Evolutionary conservation across 2,797 vertebrate genomes (phyloP).

Genomic region (Psittacula echo): DNA sequence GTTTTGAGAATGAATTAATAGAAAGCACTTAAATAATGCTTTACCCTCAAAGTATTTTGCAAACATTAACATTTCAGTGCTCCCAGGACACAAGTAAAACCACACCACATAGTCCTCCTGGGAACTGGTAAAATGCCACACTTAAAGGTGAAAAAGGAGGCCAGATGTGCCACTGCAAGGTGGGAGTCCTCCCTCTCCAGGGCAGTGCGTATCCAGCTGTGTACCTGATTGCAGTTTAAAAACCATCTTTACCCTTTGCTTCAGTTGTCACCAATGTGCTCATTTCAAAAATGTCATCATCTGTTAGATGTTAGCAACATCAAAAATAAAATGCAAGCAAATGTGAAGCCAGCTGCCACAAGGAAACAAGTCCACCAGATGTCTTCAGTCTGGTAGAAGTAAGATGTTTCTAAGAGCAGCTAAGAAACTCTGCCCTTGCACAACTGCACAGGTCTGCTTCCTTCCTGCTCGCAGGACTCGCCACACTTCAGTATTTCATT

Average conservation of each 20-base stretch:
- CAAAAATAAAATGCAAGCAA: not conserved
- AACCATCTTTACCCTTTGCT: not conserved
- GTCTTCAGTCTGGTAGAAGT: not conserved
- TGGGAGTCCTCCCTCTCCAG: not conserved
- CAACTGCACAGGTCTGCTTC: not conserved
- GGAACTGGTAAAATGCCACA: not conserved
- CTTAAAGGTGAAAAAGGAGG: not conserved
- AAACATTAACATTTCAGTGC: not conserved
- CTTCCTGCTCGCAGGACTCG: not conserved
- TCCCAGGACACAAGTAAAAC: not conserved
- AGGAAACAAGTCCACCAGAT: not conserved
- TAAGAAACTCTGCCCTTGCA: not conserved
- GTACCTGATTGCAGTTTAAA: not conserved
- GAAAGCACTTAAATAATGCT: not conserved
- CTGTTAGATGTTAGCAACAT: not conserved
- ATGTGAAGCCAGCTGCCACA: not conserved
- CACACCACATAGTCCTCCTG: not conserved
- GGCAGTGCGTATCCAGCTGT: rapidly evolving
- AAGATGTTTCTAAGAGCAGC: not conserved
- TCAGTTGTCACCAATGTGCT: not conserved
- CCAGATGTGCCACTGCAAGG: not conserved
- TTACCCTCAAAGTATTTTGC: not conserved
- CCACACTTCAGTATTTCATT: not conserved
- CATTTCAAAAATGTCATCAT: not conserved
- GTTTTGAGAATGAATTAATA: not conserved